Conservation (phyloP, 2,888 invertebrate species). For the Cecidostiba fungosa region DNA sequence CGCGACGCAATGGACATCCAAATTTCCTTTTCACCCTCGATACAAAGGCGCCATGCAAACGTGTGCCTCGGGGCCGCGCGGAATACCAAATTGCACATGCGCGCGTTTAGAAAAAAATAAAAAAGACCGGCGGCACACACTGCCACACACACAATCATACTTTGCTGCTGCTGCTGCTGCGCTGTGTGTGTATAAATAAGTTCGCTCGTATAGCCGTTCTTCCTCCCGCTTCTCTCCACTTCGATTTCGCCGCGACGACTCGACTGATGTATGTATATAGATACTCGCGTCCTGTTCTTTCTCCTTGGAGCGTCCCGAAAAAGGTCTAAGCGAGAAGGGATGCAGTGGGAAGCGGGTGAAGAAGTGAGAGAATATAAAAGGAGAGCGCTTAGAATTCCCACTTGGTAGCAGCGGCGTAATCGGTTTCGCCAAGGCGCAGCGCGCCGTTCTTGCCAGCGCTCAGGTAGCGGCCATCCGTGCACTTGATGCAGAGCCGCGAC, state of each 20-base stretch:
- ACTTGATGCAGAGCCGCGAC: slow-evolving; percentile 94
- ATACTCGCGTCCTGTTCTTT: not conserved
- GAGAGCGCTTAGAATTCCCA: slow-evolving; percentile 91
- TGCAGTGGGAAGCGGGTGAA: not conserved
- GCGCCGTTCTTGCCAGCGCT: slow-evolving; percentile 95
- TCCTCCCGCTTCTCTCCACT: slow-evolving; percentile 15
- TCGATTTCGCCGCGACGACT: not conserved
- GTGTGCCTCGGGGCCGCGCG: not conserved
- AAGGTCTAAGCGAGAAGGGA: not conserved
- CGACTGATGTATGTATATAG: not conserved
- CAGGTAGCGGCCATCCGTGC: slow-evolving; percentile 88
- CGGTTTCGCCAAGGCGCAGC: slow-evolving; percentile 91
- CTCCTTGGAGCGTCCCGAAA: not conserved
- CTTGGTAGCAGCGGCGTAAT: slow-evolving; percentile 91
- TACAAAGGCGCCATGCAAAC: slow-evolving; percentile 14
- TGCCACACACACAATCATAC: not conserved
- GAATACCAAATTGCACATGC: slow-evolving; percentile 50
- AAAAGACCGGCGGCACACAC: slow-evolving; percentile 22
- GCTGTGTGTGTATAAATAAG: slow-evolving; percentile 42
- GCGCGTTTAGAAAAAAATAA: slow-evolving; percentile 11
- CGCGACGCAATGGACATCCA: not conserved
- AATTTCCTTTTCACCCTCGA: slow-evolving; percentile 1
- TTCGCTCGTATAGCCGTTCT: not conserved
- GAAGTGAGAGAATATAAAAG: not conserved
- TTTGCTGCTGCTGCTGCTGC: slow-evolving; percentile 10